Base-by-base conservation (phyloP, 2,113 vertebrate species). In the Sinocyclocheilus maitianheensis region DNA sequence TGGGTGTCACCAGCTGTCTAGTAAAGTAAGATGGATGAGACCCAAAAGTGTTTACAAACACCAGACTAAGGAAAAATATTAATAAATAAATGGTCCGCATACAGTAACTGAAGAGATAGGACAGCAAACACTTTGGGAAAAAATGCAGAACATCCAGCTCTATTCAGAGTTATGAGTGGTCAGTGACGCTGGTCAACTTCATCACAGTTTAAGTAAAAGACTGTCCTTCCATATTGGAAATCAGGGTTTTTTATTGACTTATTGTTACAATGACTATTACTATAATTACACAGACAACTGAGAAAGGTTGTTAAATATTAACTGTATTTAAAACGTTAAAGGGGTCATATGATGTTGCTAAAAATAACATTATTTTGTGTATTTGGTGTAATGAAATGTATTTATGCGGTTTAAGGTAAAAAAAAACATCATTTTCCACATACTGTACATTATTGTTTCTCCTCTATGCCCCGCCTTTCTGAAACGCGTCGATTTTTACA, bases 1-100 rank as follows among this genome's bases (percentile, higher is more conserved):
- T 83, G 81, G 81, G 81, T 83, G 81, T 83, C 81, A 74, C 46
- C 65, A 83, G 34, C 69, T 83, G 81, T 83, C 81, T 74, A 72
- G 65, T 74, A 60, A 58, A 83, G 67, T 83, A 24, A 74, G 81
- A 83, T 24, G 30, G 81, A 83, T 83, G 67, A 74, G 48, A 13
- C 51, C 69, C 48, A 83, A 83, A 74, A 37, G 48, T 83, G 65
- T 83, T 83, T 83, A 83, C 63, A 53, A 81, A 26, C 46, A 71
- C n/a, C 16, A 83, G 51, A 11, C 18, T 18, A 37, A 62, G 53
- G 34, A 51, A 8, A 8, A 24, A 58, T 60, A 43, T 43, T 13
- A 48, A 82, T 67, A 82, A 58, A 80, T 62, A 53, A 34, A 58
- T 13, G 26, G 16, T 62, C 18, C 3, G 22, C 51, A 18, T 69